A percentile compares a stretch with the other conserved stretches of the same genome.
phyloP scores from a whole-genome alignment of 2,888 invertebrate genomes.

The Drosophila cracens region DNA sequence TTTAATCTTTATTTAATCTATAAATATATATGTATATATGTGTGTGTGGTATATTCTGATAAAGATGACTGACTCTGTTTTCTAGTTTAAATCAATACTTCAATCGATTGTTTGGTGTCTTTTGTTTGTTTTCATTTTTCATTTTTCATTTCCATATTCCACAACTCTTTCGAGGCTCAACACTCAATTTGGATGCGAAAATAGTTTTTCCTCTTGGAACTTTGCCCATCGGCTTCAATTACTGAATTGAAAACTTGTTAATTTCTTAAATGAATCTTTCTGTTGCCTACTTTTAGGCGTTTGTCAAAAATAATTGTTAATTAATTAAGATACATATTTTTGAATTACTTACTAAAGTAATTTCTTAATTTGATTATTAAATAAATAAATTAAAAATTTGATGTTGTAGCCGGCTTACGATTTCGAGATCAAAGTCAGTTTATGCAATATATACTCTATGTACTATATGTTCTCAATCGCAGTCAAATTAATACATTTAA shows the following conservation, averaged over 20 bases:
- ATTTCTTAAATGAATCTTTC: not conserved
- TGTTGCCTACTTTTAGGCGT: not conserved
- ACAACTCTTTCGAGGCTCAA: not conserved
- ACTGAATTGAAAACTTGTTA: not conserved
- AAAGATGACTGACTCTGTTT: not conserved
- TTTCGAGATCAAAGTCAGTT: not conserved
- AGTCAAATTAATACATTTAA: not conserved
- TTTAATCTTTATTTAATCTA: not conserved
- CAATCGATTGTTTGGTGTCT: not conserved
- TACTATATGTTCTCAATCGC: not conserved
- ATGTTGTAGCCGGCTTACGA: not conserved
- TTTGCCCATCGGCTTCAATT: not conserved
- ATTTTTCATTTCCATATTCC: not conserved
- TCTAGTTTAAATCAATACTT: not conserved
- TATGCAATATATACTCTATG: not conserved
- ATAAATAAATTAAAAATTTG: not conserved
- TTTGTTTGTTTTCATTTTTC: not conserved
- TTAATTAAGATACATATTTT: not conserved
- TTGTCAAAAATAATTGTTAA: not conserved
- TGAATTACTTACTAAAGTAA: not conserved
- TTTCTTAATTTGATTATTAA: not conserved
- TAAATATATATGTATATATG: not conserved
- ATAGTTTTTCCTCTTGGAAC: not conserved
- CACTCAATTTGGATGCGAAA: not conserved
- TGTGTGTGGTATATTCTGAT: not conserved